Base-by-base conservation (phyloP, 2,113 vertebrate species). In the Bolborhynchus lineola region DNA sequence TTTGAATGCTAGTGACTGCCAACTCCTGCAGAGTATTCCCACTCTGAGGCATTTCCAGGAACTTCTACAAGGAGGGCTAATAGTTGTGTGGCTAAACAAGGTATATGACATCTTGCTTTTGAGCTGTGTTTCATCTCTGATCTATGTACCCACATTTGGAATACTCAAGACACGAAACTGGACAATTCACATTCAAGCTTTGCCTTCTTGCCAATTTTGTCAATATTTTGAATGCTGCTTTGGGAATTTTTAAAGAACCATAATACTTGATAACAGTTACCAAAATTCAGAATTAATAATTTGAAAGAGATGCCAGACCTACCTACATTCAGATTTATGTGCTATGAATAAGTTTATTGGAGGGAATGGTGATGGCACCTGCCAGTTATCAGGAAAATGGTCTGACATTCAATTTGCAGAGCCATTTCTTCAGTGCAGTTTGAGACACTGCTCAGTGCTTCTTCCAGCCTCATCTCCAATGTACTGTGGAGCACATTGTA, bases 401-500 rank as follows among this genome's bases (percentile, higher is more conserved):
- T 53, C 82, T 70, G 70, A 77, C 31, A 47, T 76, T 82, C 49
- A 78, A 24, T 83, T 44, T 80, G 29, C 37, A 42, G 77, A 64
- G 33, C 31, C 25, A 19, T 82, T 95, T 91, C 75, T 87, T 70
- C 85, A 82, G 49, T 37, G 60, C 63, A 80, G 49, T 42, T 68
- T 81, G 82, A 94, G 82, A 65, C 86, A 24, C 53, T 63, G 80
- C 50, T 91, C 50, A 84, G 55, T 47, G 68, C 75, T 82, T 71
- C 86, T 65, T 81, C 63, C 85, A 94, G 79, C 71, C 69, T 79
- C 76, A 86, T 93, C 90, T 55, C 89, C 93, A 84, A 4, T 81
- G 80, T 71, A 96, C 90, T 93, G 90, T 88, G 88, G 55, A 94
- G 93, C 68, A 91, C 95, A 95, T 87, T 96, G 94, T 96, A 79